Percentiles rank a stretch among this genome's conserved stretches.
These are phyloP conservation scores for Plagodis pulveraria DNA, from an alignment of 2,888 invertebrate genomes.

Conservation along the genomic window DNA sequence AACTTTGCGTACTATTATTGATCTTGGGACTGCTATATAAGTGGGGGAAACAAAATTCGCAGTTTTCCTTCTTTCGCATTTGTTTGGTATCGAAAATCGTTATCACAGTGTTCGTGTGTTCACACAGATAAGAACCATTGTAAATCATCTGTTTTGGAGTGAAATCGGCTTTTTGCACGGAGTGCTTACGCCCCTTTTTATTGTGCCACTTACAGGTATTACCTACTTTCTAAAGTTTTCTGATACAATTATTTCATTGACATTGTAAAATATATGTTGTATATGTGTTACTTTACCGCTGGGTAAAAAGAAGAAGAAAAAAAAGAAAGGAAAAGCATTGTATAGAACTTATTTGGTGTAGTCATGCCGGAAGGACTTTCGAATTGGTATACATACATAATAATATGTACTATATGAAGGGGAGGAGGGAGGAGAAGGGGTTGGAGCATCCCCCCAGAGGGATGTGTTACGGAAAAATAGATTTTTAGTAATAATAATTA, in stretches of 20 bases:
- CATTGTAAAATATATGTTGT: too few relatives aligned
- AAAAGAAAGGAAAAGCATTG: too few relatives aligned
- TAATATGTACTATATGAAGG: too few relatives aligned
- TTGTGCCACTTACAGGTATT: not conserved
- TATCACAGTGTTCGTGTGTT: slow-evolving; percentile 2
- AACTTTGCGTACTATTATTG: slow-evolving; percentile 16
- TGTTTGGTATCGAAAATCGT: slow-evolving; percentile 20
- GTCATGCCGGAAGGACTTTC: too few relatives aligned
- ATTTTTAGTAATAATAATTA: too few relatives aligned
- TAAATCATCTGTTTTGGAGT: slow-evolving; percentile 1
- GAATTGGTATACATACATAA: too few relatives aligned
- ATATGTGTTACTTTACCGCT: slow-evolving; percentile 6
- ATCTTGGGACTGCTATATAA: slow-evolving; percentile 23
- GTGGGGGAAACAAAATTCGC: slow-evolving; percentile 20
- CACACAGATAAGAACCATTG: slow-evolving; percentile 3
- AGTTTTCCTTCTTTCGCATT: slow-evolving; percentile 18
- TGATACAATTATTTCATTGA: too few relatives aligned
- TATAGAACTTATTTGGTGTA: too few relatives aligned
- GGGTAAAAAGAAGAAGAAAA: not conserved
- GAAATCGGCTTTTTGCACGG: not conserved
- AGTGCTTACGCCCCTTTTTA: slow-evolving; percentile 24
- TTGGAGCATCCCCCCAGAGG: too few relatives aligned
- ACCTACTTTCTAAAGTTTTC: not conserved
- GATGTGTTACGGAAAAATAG: too few relatives aligned
- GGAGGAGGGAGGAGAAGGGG: too few relatives aligned